Evolutionary conservation across 2,888 invertebrate species (phyloP), one percentile per base, ranked within the genome.

Genomic region (Choristoneura rosaceana): DNA sequence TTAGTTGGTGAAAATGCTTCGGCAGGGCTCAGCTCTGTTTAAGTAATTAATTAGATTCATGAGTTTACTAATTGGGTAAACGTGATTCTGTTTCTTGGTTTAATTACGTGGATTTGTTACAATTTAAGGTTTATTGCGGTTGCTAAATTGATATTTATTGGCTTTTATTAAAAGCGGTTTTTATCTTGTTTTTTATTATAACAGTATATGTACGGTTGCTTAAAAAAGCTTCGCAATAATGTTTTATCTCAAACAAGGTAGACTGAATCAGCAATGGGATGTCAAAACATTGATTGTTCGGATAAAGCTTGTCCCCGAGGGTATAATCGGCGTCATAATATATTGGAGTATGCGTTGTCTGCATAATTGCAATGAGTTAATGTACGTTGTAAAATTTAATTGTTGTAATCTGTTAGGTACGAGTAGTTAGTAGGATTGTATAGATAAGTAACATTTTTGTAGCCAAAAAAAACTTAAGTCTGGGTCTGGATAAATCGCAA

Each of bases 1-100:
- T 68, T 73, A 15, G 41, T 71, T 38, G 58, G 69, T 59, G n/a
- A 64, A 64, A 69, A 64, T 60, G 63, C 50, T 58, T 50, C 34
- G 55, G 17, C 67, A 41, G 55, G 58, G 68, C 34, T 67, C 67
- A 67, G 45, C 15, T 15, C 34, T 60, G 63, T 52, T 69, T 68
- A 63, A 60, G 43, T 69, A 73, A 73, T 73, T 69, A 73, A 73
- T 73, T 64, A 73, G 73, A 73, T 73, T 73, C 73, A 73, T 73
- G 73, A 64, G 68, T 71, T 71, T 68, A 68, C 62, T 71, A 71
- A 71, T 68, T 71, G 61, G 60, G 66, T 67, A 67, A 71, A 58
- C 71, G 71, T 67, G 71, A 67, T 71, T 67, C 61, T 55, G 66
- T 67, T 71, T 67, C 66, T 71, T 55, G 61, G 62, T 71, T 71